Evolutionary conservation across 2,113 vertebrate species (phyloP).

Genomic region (Sphyrna mokarran): DNA sequence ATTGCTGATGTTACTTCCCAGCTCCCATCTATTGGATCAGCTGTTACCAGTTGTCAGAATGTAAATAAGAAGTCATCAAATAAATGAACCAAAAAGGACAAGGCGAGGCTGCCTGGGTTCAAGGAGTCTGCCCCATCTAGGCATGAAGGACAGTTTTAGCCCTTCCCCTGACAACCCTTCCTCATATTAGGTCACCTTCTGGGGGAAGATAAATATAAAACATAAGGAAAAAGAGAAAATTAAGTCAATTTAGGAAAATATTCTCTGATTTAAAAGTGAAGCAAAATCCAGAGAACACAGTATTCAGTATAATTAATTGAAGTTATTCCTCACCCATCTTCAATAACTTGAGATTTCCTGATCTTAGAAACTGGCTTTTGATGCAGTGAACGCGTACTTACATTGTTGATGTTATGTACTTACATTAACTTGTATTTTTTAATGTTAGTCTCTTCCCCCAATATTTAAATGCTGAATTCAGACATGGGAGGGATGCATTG

Average conservation of each 20-base stretch:
- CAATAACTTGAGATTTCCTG: neutral
- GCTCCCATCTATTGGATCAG: neutral
- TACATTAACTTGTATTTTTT: too few relatives aligned
- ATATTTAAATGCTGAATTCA: neutral
- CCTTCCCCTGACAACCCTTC: neutral
- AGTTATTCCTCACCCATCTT: neutral
- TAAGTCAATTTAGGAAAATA: neutral
- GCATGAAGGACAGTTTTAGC: neutral
- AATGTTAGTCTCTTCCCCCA: neutral
- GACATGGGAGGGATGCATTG: too few relatives aligned
- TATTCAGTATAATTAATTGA: neutral
- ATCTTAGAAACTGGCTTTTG: neutral
- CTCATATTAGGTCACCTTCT: neutral
- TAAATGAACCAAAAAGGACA: neutral
- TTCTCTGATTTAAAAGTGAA: neutral
- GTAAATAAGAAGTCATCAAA: neutral
- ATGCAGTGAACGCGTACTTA: neutral
- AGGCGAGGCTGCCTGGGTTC: neutral
- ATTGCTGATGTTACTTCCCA: neutral
- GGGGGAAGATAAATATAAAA: neutral
- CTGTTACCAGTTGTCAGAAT: neutral
- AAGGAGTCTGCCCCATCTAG: neutral
- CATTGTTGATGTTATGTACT: neutral
- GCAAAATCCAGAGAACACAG: neutral
- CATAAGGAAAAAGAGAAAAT: neutral